Percentiles rank a stretch among this genome's conserved stretches.
Evolutionary conservation across 2,888 invertebrate species (phyloP).

Genomic region (Tetanocera ferruginea): DNA sequence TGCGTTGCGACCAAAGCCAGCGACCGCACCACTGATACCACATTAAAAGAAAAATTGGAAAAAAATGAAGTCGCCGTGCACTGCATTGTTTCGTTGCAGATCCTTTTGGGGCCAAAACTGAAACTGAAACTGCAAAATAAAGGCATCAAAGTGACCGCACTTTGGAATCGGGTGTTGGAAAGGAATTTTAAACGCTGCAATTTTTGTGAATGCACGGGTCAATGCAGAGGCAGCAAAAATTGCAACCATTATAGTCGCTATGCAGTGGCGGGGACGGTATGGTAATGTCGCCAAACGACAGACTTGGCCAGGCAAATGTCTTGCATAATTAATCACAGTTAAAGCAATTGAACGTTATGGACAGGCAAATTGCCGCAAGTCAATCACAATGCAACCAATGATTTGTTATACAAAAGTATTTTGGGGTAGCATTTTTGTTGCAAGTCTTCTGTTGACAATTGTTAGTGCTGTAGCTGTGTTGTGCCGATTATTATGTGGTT

Average conservation of each 20-base stretch:
- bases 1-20: background rate
- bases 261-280: background rate
- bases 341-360: background rate
- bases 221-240: background rate
- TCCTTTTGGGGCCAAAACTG: background rate
- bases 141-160: conserved; percentile 38
- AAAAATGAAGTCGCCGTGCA: background rate
- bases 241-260: background rate
- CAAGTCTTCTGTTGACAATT: conserved; percentile 5
- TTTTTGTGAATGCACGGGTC: background rate
- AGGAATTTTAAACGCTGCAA: conserved; percentile 49
- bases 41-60: background rate
- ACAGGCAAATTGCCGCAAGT: conserved; percentile 1
- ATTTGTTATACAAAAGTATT: background rate
- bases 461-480: background rate
- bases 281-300: background rate
- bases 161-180: conserved; percentile 46
- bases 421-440: background rate
- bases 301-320: conserved; percentile 5
- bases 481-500: background rate
- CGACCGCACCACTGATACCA: background rate
- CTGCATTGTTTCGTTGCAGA: background rate
- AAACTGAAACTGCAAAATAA: background rate
- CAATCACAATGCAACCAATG: background rate
- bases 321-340: conserved; percentile 19